Conservation (phyloP, 2,888 invertebrate genomes). For the Pomacea canaliculata region DNA sequence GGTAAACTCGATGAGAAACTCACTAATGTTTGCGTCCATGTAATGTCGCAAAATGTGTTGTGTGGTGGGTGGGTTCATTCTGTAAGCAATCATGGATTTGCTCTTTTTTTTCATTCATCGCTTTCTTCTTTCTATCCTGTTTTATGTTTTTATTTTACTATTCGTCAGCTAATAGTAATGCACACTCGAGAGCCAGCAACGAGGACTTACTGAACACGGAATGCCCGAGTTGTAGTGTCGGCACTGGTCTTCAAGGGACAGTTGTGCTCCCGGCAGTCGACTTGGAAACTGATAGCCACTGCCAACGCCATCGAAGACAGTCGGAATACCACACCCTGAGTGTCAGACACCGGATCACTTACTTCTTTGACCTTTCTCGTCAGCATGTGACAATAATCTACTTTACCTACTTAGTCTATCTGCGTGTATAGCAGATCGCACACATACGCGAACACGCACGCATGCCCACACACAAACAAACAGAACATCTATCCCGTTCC, state of each 20-base stretch:
- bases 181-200: no score
- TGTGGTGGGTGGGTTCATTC: no score
- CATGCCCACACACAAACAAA: neutral
- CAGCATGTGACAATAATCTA: neutral
- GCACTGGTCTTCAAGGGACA: slow-evolving; percentile 54
- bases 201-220: slow-evolving; percentile 50
- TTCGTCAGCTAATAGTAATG: no score
- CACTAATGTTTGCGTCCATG: no score
- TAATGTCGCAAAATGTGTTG: no score
- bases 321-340: slow-evolving; percentile 54
- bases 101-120: no score
- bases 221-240: slow-evolving; percentile 52
- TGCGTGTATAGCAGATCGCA: no score
- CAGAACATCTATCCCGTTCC: neutral
- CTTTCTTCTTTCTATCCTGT: neutral
- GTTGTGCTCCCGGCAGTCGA: slow-evolving; percentile 53
- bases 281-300: slow-evolving; percentile 46
- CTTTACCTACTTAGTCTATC: neutral
- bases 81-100: neutral
- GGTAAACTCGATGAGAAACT: no score
- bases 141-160: neutral
- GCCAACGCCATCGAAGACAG: slow-evolving; percentile 40
- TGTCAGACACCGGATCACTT: neutral
- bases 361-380: neutral
- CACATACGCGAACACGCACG: no score